A percentile compares a stretch with the other conserved stretches of the same genome.
These are phyloP conservation scores for Periophthalmodon schlosseri DNA, from an alignment of 2,113 vertebrate genomes.

Conservation along the genomic window DNA sequence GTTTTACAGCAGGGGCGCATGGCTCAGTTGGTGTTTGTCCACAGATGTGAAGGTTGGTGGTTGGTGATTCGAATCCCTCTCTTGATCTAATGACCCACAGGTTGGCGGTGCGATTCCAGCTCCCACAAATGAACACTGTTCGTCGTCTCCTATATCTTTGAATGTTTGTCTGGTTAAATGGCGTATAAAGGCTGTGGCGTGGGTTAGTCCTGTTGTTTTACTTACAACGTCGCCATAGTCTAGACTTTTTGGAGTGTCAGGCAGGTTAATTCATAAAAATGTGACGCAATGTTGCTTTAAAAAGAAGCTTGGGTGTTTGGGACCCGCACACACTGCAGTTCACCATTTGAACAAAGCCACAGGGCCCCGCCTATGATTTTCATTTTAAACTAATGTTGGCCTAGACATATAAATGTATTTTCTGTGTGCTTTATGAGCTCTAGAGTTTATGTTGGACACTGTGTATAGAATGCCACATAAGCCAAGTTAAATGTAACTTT, in stretches of 20 bases:
- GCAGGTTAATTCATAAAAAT: neutral
- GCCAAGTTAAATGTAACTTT: no score
- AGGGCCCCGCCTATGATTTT: neutral
- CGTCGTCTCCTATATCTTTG: no score
- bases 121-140: no score
- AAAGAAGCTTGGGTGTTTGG: neutral
- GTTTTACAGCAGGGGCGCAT: constrained; percentile 42
- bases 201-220: neutral
- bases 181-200: neutral
- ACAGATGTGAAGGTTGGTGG: no score
- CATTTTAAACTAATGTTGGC: neutral
- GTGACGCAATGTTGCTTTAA: neutral
- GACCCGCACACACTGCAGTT: no score
- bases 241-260: neutral
- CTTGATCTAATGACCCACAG: no score
- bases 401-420: neutral
- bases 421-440: neutral
- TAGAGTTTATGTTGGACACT: neutral
- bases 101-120: no score
- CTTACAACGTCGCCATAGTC: neutral
- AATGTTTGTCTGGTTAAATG: neutral
- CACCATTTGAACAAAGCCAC: no score
- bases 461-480: no score
- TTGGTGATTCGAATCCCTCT: no score
- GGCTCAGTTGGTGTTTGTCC: no score